Base-by-base conservation (phyloP, 2,113 vertebrate genomes). In the Epinephelus moara region DNA sequence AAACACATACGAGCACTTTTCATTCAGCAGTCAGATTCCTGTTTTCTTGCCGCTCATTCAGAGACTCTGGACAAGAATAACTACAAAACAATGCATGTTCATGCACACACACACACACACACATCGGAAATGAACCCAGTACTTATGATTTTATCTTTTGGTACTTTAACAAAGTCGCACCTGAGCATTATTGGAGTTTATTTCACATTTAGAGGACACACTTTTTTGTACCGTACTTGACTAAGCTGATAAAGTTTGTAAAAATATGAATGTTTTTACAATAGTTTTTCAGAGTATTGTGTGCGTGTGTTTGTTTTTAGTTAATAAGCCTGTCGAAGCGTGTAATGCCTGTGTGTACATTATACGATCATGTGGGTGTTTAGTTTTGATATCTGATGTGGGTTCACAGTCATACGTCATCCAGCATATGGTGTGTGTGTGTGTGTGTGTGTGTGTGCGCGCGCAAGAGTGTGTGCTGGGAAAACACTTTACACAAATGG, bases 401-500 rank as follows among this genome's bases (percentile, higher is more conserved):
- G 78, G 81, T 87, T 90, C 66, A 61, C 21, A 63, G 62, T 81
- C 52, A 78, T 49, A 73, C 37, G 67, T 88, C 87, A 91, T 77
- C 75, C 25, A 62, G 70, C 81, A 85, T 85, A 75, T 84, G 80
- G 45, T 64, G 88, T 77, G 70, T 81, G 68, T 56, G 80, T 78
- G 64, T 75, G 30, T 30, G 30, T 30, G 30, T 30, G 30, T 30
- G 30, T 30, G 30, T 30, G 27, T 3, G 25, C 2, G 25, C 2
- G 25, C 2, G 13, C 57, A 60, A 69, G 85, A 70, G 63, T 60
- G 66, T 79, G 45, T 71, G 72, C 56, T 60, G 66, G 64, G 75
- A 88, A 89, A 93, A 88, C 76, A 78, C 76, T 86, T 92, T 55
- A 88, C 80, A 94, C 91, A 94, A 93, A 91, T 61, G 84, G 75